phyloP scores from a whole-genome alignment of 2,888 invertebrate species.

The Mactromeris polynyma region DNA sequence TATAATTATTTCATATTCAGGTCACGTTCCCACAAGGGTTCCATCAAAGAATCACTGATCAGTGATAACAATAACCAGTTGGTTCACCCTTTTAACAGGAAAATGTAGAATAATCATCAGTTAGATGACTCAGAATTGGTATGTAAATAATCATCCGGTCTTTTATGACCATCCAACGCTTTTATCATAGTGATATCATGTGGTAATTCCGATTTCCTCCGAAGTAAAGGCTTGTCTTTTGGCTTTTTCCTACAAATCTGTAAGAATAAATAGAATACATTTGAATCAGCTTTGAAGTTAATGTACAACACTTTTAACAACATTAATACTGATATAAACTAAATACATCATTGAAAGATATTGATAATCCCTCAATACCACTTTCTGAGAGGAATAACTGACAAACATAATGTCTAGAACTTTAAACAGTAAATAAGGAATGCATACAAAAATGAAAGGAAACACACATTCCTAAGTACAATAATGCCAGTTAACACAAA shows the following conservation, averaged over 20 bases:
- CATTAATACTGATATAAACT: too few relatives aligned
- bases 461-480: too few relatives aligned
- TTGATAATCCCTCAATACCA: too few relatives aligned
- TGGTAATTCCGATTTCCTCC: slow-evolving; percentile 98
- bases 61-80: neutral
- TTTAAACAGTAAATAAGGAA: too few relatives aligned
- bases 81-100: neutral
- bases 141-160: slow-evolving; percentile 95
- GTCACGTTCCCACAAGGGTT: neutral
- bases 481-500: too few relatives aligned
- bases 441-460: too few relatives aligned
- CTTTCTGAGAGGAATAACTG: too few relatives aligned
- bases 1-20: slow-evolving; percentile 1
- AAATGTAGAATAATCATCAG: neutral
- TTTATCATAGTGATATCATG: slow-evolving; percentile 96
- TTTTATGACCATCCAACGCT: slow-evolving; percentile 95
- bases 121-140: slow-evolving; percentile 80
- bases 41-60: neutral
- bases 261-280: slow-evolving; percentile 23
- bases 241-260: slow-evolving; percentile 81
- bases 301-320: too few relatives aligned
- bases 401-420: too few relatives aligned
- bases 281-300: too few relatives aligned
- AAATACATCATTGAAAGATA: too few relatives aligned
- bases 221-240: slow-evolving; percentile 94